phyloP scores from a whole-genome alignment of 2,888 invertebrate species.

The Aphodius granarius region DNA sequence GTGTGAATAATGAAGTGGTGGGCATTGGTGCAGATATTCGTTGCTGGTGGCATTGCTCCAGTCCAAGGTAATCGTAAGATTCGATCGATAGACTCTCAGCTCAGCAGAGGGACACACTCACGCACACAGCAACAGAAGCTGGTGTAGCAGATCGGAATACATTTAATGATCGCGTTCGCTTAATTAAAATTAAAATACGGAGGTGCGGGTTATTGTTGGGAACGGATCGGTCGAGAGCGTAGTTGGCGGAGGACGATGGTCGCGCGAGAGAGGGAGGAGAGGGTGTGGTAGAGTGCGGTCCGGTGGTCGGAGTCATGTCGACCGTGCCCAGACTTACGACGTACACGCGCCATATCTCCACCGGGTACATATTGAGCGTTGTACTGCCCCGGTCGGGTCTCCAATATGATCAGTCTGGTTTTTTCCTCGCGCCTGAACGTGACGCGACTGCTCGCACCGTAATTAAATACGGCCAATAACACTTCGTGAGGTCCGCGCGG shows the following conservation, averaged over 20 bases:
- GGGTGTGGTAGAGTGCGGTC: conserved; percentile 15
- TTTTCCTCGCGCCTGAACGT: conserved; percentile 37
- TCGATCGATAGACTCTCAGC: conserved; percentile 45
- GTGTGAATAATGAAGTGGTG: background rate
- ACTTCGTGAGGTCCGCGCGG: conserved; percentile 37
- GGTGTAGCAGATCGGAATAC: conserved; percentile 29
- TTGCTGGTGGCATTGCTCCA: conserved; percentile 45
- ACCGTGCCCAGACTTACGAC: conserved; percentile 40
- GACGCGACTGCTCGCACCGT: conserved; percentile 36
- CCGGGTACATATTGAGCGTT: conserved; percentile 43
- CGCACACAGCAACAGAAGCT: background rate
- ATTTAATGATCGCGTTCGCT: conserved; percentile 51
- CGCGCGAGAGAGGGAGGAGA: conserved; percentile 4
- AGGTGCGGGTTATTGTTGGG: conserved; percentile 20
- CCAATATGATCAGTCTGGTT: conserved; percentile 38
- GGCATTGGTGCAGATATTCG: conserved; percentile 13
- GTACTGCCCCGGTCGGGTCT: conserved; percentile 33
- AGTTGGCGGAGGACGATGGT: conserved; percentile 2
- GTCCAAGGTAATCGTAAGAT: conserved; percentile 50
- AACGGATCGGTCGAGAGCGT: conserved; percentile 1
- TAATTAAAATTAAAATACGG: conserved; percentile 53
- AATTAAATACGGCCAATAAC: conserved; percentile 39
- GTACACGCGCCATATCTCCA: conserved; percentile 44
- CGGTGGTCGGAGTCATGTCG: conserved; percentile 28
- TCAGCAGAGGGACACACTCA: background rate